Base-by-base conservation (phyloP, 23 tunicate species). In the Phallusia fumigata region DNA sequence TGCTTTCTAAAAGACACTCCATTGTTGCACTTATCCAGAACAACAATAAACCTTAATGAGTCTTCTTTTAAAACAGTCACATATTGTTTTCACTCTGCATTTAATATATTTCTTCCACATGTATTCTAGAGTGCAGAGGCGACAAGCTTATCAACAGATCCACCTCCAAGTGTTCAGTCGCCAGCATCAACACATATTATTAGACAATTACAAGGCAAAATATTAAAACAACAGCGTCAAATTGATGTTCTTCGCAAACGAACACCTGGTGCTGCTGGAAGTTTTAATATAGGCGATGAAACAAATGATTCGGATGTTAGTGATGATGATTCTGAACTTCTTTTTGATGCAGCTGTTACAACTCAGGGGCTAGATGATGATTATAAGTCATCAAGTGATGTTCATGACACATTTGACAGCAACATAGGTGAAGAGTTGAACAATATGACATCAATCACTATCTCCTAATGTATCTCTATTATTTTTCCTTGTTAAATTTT, bases 151-250 rank as follows among this genome's bases (percentile, higher is more conserved):
- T 36, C 64, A 35, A 78, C 36, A 2, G n/a, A 49, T 18, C 58
- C 5, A 2, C 19, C 36, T 5, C 44, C 6, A 78, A 78, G 12
- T 44, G 2, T 74, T 74, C 44, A 32, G 77, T 74, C 77, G 1
- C 36, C 77, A 19, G 80, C 72, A 49, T 88, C 98, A 5, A 77
- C 83, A 16, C 81, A 78, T 40, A 83, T 93, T 65, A 82, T 93
- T 64, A 83, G 80, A 35, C 89, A 93, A 65, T 82, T 93, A 0
- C 98, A 93, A 64, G 58, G 75, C 64, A 85, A 88, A 82, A 73
- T 93, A 26, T 65, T 93, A 15, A 86, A 88, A 76, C 98, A 93
- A 36, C 98, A 93, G 77, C 81, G 85, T 26, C 79, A 78, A 21
- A 65, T 93, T 18, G 80, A 74, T 35, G 73, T 65, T 0, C 58